Conservation (phyloP, 2,888 invertebrate genomes). For the Eupithecia centaureata region DNA sequence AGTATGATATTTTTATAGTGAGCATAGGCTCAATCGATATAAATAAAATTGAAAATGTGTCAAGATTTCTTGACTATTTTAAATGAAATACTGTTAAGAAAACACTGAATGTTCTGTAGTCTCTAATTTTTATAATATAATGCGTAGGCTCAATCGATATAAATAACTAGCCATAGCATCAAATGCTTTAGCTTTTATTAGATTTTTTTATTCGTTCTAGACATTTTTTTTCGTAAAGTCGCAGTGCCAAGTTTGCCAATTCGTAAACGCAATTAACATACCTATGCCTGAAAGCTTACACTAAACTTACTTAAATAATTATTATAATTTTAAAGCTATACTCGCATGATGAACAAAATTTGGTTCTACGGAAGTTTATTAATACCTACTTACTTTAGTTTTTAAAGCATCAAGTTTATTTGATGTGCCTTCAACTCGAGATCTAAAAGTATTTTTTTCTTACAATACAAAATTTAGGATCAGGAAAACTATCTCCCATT, state of each 20-base stretch:
- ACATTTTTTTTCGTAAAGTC: conserved; percentile 24
- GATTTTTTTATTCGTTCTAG: conserved; percentile 12
- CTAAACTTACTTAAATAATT: conserved; percentile 15
- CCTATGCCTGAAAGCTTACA: conserved; percentile 56
- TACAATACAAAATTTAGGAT: neutral
- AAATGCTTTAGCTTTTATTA: conserved; percentile 40
- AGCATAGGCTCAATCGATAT: no score
- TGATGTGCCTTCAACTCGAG: neutral
- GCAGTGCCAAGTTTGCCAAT: conserved; percentile 48
- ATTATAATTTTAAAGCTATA: conserved; percentile 1
- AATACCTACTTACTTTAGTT: conserved; percentile 7
- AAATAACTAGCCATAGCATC: conserved; percentile 46
- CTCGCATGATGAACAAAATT: conserved; percentile 15
- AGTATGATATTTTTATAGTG: no score
- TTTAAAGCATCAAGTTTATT: neutral
- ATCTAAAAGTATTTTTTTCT: neutral
- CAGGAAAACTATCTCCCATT: neutral
- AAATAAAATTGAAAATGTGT: no score
- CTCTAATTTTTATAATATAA: no score
- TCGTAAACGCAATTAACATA: conserved; percentile 59
- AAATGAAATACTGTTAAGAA: no score
- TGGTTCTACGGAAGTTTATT: conserved; percentile 25
- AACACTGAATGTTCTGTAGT: no score
- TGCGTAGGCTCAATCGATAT: conserved; percentile 44
- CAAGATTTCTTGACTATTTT: no score